Percentiles rank a stretch among this genome's conserved stretches.
Evolutionary conservation across 2,888 invertebrate genomes (phyloP).

Genomic region (Morpho deidamia): DNA sequence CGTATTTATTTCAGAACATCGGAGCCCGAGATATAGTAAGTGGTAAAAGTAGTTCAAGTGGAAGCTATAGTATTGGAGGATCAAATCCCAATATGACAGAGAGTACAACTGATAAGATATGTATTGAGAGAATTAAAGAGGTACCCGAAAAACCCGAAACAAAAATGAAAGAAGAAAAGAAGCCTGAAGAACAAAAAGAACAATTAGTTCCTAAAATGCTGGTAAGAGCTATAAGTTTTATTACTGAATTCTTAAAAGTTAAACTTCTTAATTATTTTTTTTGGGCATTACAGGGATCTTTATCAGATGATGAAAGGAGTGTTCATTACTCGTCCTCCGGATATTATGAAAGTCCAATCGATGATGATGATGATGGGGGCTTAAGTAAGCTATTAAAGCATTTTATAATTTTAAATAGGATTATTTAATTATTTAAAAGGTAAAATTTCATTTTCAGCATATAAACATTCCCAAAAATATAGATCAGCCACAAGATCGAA

Average conservation of each 20-base stretch:
- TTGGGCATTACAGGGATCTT: conserved; percentile 63
- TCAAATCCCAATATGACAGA: conserved; percentile 68
- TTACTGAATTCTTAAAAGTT: no score
- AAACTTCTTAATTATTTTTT: background rate
- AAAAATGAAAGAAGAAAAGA: conserved; percentile 37
- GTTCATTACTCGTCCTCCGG: conserved; percentile 86
- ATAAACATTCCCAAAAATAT: conserved; percentile 73
- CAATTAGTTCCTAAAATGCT: conserved; percentile 64
- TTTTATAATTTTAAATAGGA: background rate
- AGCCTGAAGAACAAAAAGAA: conserved; percentile 43
- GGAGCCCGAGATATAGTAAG: conserved; percentile 51
- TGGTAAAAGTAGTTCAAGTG: conserved; percentile 73
- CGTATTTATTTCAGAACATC: conserved; percentile 23
- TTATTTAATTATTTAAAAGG: conserved; percentile 12
- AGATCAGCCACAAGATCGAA: conserved; percentile 61
- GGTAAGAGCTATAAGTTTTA: conserved; percentile 34
- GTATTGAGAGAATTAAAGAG: conserved; percentile 47
- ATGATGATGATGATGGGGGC: conserved; percentile 80
- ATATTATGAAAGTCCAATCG: conserved; percentile 85
- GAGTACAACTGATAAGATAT: conserved; percentile 43
- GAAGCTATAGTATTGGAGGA: conserved; percentile 71
- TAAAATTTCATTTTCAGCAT: conserved; percentile 44
- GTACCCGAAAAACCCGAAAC: conserved; percentile 41
- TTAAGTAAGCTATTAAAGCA: conserved; percentile 50
- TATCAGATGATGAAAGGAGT: conserved; percentile 84